These are phyloP conservation scores for Amia ocellicauda DNA, from an alignment of 2,113 vertebrate genomes.

Conservation along the genomic window DNA sequence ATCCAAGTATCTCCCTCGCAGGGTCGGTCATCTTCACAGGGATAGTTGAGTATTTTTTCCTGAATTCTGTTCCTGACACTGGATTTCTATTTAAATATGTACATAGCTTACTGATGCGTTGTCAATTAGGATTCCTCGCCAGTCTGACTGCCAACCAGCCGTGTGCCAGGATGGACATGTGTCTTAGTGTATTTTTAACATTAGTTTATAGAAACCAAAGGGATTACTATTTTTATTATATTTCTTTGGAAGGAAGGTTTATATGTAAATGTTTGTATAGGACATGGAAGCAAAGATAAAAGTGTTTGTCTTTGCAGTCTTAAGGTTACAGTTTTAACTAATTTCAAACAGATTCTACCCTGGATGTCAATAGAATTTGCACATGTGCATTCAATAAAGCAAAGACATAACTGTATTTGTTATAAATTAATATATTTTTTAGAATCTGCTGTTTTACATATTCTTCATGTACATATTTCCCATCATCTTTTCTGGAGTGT, in stretches of 20 bases:
- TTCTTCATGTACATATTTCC: conserved; percentile 38
- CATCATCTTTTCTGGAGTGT: conserved; percentile 15
- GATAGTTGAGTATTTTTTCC: neutral
- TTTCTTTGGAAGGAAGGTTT: conserved; percentile 26
- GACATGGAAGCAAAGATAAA: conserved; percentile 19
- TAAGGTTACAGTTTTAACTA: too few relatives aligned
- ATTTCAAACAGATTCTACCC: too few relatives aligned
- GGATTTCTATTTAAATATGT: conserved; percentile 6
- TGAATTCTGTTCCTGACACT: neutral
- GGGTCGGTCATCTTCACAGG: neutral
- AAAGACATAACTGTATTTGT: conserved; percentile 55
- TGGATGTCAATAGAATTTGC: conserved; percentile 65
- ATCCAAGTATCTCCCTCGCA: neutral
- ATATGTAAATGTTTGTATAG: conserved; percentile 26
- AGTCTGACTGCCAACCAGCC: conserved; percentile 30
- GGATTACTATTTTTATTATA: conserved; percentile 44
- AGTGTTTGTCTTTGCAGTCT: too few relatives aligned
- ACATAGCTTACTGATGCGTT: neutral
- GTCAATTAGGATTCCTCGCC: conserved; percentile 24
- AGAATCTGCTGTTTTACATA: conserved; percentile 41
- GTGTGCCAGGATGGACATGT: conserved; percentile 26
- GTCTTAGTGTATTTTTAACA: conserved; percentile 39
- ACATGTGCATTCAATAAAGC: conserved; percentile 41
- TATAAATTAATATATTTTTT: conserved; percentile 69
- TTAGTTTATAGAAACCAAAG: conserved; percentile 61